Evolutionary conservation across 2,888 invertebrate genomes (phyloP).

Genomic region (Phytoseiulus persimilis): DNA sequence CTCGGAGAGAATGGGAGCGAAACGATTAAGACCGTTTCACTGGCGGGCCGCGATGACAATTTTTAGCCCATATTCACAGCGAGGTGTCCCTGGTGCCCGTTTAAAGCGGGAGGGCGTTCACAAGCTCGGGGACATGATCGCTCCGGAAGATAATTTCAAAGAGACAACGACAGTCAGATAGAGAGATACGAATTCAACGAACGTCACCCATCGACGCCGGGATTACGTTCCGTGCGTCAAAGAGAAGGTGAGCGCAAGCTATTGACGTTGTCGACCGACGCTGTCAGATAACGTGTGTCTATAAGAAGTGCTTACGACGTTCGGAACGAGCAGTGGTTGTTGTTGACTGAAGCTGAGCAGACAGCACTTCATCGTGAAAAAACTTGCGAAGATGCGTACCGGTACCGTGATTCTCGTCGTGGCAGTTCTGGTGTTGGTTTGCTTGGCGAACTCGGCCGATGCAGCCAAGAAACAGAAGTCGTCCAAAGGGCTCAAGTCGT

Average conservation of each 20-base stretch:
- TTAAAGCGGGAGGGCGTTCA: background rate
- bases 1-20: background rate
- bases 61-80: background rate
- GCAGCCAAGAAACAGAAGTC: conserved; percentile 28
- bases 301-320: background rate
- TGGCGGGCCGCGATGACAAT: background rate
- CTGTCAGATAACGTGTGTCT: background rate
- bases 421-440: conserved; percentile 20
- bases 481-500: background rate
- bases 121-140: background rate
- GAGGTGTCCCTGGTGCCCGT: background rate
- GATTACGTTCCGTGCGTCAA: background rate
- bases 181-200: background rate
- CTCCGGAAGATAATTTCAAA: background rate
- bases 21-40: background rate
- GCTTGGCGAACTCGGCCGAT: conserved; percentile 24
- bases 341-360: background rate
- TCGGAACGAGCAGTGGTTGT: background rate
- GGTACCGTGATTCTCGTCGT: conserved; percentile 14
- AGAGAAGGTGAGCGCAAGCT: background rate
- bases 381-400: conserved; percentile 20
- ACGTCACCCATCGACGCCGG: background rate
- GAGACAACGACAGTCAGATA: background rate
- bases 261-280: background rate
- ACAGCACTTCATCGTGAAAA: background rate